phyloP scores from a whole-genome alignment of 1,140 invertebrate species.

The Patella vulgata region DNA sequence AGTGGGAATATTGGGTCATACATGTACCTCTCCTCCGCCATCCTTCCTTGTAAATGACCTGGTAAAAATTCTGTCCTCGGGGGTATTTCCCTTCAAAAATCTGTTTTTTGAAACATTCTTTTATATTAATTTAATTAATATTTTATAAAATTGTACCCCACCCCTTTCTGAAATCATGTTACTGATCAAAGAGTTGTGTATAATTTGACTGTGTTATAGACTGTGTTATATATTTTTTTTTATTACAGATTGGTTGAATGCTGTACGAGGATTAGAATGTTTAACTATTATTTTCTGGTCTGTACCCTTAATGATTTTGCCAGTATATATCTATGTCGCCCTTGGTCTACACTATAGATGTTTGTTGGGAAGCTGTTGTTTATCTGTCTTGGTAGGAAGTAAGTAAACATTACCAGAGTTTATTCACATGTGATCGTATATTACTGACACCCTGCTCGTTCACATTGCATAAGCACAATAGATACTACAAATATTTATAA shows the following conservation, averaged over 20 bases:
- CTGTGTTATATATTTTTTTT: too few species aligned
- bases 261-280: conserved; percentile 46
- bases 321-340: conserved; percentile 59
- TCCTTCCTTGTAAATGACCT: too few species aligned
- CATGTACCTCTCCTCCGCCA: too few species aligned
- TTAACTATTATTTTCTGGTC: conserved; percentile 47
- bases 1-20: too few species aligned
- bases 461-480: not conserved
- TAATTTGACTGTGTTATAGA: too few species aligned
- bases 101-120: too few species aligned
- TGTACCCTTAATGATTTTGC: conserved; percentile 49
- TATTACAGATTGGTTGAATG: conserved; percentile 52
- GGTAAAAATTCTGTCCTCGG: too few species aligned
- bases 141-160: too few species aligned
- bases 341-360: conserved; percentile 55
- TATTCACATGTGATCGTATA: not conserved
- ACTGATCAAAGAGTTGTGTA: too few species aligned
- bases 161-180: too few species aligned
- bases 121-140: too few species aligned
- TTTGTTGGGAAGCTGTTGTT: conserved; percentile 43
- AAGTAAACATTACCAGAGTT: conserved; percentile 11
- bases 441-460: not conserved
- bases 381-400: conserved; percentile 43
- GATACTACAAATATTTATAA: not conserved
- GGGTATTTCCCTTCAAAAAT: too few species aligned